Evolutionary conservation across 1,140 invertebrate species (phyloP).

Genomic region (Panagrolaimus sp.): DNA sequence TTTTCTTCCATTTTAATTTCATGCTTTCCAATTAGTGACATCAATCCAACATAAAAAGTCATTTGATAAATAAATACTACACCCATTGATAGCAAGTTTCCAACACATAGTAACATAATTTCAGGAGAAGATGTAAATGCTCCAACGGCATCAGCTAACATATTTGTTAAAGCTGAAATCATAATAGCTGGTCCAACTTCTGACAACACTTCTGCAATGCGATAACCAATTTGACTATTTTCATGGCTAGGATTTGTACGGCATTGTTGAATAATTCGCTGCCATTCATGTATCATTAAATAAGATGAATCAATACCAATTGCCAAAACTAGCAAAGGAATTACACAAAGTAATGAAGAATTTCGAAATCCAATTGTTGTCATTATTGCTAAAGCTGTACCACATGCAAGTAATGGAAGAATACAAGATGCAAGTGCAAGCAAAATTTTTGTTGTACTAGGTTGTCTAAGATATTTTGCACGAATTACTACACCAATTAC

Average conservation of each 20-base stretch:
- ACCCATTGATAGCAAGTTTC: constrained; percentile 38
- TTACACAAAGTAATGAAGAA: constrained; percentile 51
- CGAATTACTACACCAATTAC: constrained; percentile 32
- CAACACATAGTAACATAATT: constrained; percentile 44
- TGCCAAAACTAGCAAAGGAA: constrained; percentile 52
- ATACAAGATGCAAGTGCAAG: constrained; percentile 42
- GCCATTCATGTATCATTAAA: constrained; percentile 50
- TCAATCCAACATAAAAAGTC: constrained; percentile 42
- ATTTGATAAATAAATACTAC: constrained; percentile 50
- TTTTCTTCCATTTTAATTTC: constrained; percentile 37
- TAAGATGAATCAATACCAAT: constrained; percentile 52
- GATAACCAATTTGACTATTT: background rate
- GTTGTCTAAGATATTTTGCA: constrained; percentile 40
- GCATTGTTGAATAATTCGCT: constrained; percentile 35
- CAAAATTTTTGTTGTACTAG: constrained; percentile 36
- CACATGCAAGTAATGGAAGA: constrained; percentile 49
- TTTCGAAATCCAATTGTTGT: constrained; percentile 47
- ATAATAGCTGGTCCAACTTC: constrained; percentile 49
- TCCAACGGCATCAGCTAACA: constrained; percentile 44
- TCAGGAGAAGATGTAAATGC: constrained; percentile 47
- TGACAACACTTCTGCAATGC: constrained; percentile 26
- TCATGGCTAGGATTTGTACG: constrained; percentile 15
- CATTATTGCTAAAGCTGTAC: constrained; percentile 44
- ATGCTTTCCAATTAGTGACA: constrained; percentile 36
- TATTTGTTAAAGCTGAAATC: constrained; percentile 48